Evolutionary conservation across 2,797 vertebrate species (phyloP), one percentile per base, ranked within the genome.

Genomic region (Lithobates pipiens): DNA sequence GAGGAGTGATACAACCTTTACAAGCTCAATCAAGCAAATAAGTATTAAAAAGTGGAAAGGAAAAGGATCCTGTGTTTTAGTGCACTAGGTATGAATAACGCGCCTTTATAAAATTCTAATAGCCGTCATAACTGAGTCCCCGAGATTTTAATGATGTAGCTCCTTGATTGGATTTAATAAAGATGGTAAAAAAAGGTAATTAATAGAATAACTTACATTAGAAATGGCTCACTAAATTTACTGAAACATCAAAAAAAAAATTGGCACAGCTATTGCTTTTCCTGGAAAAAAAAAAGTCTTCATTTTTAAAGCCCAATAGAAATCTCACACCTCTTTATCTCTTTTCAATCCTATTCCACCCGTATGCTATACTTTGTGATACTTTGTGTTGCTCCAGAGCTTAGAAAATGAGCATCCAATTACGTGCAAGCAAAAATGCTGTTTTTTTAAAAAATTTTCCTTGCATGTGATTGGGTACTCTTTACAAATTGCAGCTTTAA

Each of bases 21-120:
- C 89, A 91, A 84, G 88, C 85, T 61, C 77, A 92, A 90, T 93
- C 90, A 92, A 89, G 93, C 93, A 92, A 70, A 71, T 54, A 44
- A 27, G 61, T 25, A 16, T 18, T 63, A 72, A 46, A 78, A 70
- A 73, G 39, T 18, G 39, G 9, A n/a, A 27, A 83, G 50, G 42
- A 46, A 68, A 50, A 91, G 91, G 92, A 93, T 88, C 86, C 88
- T 94, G 92, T 88, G 81, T 91, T 90, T 92, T 93, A 93, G 89
- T 78, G 91, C 85, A 86, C 92, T 90, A 92, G 89, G 88, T 88
- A 90, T 92, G 91, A 94, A 91, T 95, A 94, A 92, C 89, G 92
- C 91, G 88, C 88, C 91, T 91, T 93, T 95, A 92, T 54, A 95
- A 94, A 93, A 89, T 78, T 88, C 91, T 94, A 94, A 93, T 93